These are phyloP conservation scores for Alligator mississippiensis DNA, from an alignment of 2,113 vertebrate species.

Conservation along the genomic window DNA sequence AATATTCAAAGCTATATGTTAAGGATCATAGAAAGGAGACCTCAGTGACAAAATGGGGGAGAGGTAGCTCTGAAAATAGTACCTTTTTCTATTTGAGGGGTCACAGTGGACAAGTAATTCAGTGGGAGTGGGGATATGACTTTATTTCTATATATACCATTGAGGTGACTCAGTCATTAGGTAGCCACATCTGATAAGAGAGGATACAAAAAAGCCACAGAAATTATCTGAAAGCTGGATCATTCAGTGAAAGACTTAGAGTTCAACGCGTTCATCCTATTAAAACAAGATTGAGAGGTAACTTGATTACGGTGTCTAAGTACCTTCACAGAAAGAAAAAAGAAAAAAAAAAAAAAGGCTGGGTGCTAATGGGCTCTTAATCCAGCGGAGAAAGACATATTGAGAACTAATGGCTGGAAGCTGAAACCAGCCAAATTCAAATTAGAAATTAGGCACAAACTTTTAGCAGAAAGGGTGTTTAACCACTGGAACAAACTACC, in stretches of 20 bases:
- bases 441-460: slow-evolving; percentile 64
- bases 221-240: slow-evolving; percentile 60
- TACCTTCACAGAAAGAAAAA: slow-evolving; percentile 40
- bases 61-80: no score
- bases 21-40: neutral
- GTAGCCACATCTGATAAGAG: no score
- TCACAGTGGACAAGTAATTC: neutral
- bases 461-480: slow-evolving; percentile 4
- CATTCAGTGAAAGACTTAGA: slow-evolving; percentile 52
- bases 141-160: neutral
- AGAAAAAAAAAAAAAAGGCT: neutral
- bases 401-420: slow-evolving; percentile 65
- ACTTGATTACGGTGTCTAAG: slow-evolving; percentile 48
- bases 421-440: slow-evolving; percentile 71
- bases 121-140: neutral
- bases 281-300: slow-evolving; percentile 70
- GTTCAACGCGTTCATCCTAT: slow-evolving; percentile 69
- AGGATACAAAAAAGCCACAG: slow-evolving; percentile 12
- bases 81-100: neutral
- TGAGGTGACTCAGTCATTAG: neutral
- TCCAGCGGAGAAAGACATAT: slow-evolving; percentile 63
- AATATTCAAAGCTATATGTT: neutral
- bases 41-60: neutral
- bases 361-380: slow-evolving; percentile 69
- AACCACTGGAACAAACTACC: slow-evolving; percentile 42